A percentile compares a stretch with the other conserved stretches of the same genome.
Conservation (phyloP, 2,888 invertebrate genomes). For the Agonum fuliginosum region DNA sequence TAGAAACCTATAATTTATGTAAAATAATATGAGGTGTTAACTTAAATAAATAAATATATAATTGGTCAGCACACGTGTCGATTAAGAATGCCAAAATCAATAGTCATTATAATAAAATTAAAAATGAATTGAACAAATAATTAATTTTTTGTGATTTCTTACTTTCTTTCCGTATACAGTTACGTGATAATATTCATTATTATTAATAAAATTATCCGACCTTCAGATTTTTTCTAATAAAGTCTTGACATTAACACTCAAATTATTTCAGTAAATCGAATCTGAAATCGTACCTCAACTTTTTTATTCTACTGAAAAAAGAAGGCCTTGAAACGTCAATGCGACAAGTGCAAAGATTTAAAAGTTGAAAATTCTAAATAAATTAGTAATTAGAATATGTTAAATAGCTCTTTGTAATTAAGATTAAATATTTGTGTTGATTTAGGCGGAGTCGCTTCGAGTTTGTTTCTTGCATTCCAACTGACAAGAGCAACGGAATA, state of each 20-base stretch:
- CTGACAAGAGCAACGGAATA: constrained; percentile 11
- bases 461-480: constrained; percentile 19
- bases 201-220: constrained; percentile 36
- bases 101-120: constrained; percentile 42
- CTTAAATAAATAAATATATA: constrained; percentile 9
- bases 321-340: constrained; percentile 24
- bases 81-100: constrained; percentile 22
- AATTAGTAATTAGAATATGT: constrained; percentile 47
- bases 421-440: constrained; percentile 18
- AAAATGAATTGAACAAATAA: constrained; percentile 32
- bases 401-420: constrained; percentile 28
- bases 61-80: constrained; percentile 5
- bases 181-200: constrained; percentile 38
- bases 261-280: constrained; percentile 32
- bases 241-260: constrained; percentile 52
- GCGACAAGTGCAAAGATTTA: constrained; percentile 26
- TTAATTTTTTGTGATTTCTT: constrained; percentile 24
- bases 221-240: constrained; percentile 40
- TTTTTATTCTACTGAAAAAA: constrained; percentile 17
- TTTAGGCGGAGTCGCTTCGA: constrained; percentile 10
- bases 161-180: constrained; percentile 47
- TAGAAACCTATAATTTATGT: background rate
- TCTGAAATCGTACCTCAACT: constrained; percentile 2
- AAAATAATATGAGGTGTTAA: constrained; percentile 2
- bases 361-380: constrained; percentile 20